Evolutionary conservation across 2,113 vertebrate genomes (phyloP).

Genomic region (Limnothrissa miodon): DNA sequence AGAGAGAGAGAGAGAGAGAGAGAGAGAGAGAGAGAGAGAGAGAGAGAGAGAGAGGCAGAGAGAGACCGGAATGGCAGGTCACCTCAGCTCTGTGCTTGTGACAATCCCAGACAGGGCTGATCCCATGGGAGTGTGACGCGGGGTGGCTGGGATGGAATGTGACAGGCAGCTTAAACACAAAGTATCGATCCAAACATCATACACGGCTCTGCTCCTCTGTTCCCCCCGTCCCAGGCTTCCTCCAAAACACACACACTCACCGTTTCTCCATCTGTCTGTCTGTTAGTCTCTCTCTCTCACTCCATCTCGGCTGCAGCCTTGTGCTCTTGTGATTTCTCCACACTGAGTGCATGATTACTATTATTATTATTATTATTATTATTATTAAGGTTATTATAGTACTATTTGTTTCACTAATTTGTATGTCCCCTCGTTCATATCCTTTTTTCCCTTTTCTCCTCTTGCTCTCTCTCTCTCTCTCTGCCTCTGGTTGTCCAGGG

Average conservation of each 20-base stretch:
- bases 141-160: slow-evolving; percentile 20
- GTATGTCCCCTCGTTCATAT: background rate
- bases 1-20: no score
- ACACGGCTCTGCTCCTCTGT: background rate
- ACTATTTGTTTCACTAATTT: no score
- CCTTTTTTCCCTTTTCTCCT: background rate
- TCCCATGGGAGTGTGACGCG: slow-evolving; percentile 16
- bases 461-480: background rate
- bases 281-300: background rate
- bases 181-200: slow-evolving; percentile 18
- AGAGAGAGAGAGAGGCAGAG: slow-evolving; percentile 9
- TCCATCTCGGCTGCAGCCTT: no score
- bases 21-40: no score
- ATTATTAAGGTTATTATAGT: no score
- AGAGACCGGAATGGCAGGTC: background rate
- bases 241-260: background rate
- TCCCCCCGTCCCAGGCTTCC: background rate
- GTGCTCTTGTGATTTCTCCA: no score
- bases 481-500: background rate
- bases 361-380: no score
- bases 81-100: background rate
- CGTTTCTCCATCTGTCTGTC: background rate
- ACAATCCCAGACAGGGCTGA: background rate
- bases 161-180: slow-evolving; percentile 29
- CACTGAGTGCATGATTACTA: no score